These are phyloP conservation scores for Fulmarus glacialis DNA, from an alignment of 2,113 vertebrate species.

Conservation along the genomic window DNA sequence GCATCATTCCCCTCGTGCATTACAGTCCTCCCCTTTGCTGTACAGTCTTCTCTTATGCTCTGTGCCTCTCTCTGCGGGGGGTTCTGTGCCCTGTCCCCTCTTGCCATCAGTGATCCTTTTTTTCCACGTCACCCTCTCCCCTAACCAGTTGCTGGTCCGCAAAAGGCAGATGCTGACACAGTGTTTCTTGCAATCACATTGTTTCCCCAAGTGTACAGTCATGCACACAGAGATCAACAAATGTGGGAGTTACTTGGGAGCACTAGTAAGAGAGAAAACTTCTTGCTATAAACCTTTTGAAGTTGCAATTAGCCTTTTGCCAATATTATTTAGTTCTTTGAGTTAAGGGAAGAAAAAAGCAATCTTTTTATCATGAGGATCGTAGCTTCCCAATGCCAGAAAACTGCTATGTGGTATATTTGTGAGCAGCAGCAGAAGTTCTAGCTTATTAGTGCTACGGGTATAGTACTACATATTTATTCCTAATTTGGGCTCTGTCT, in stretches of 20 bases:
- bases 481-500: conserved; percentile 64
- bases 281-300: not conserved
- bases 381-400: not conserved
- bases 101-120: not conserved
- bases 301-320: not conserved
- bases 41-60: not conserved
- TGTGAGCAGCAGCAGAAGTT: not conserved
- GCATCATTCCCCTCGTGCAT: not conserved
- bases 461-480: conserved; percentile 56
- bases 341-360: not conserved
- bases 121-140: accelerated
- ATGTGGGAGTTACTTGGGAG: not conserved
- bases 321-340: not conserved
- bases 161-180: not conserved
- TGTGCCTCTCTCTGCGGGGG: accelerated
- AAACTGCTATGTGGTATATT: not conserved
- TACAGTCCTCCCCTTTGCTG: not conserved
- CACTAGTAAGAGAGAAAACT: not conserved
- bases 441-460: not conserved
- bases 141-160: not conserved
- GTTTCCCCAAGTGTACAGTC: not conserved
- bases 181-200: not conserved
- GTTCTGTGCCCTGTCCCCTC: not conserved
- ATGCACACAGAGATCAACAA: not conserved
- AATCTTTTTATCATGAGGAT: not conserved